phyloP scores from a whole-genome alignment of 2,797 vertebrate genomes.

The Phrynocephalus vlangalii region DNA sequence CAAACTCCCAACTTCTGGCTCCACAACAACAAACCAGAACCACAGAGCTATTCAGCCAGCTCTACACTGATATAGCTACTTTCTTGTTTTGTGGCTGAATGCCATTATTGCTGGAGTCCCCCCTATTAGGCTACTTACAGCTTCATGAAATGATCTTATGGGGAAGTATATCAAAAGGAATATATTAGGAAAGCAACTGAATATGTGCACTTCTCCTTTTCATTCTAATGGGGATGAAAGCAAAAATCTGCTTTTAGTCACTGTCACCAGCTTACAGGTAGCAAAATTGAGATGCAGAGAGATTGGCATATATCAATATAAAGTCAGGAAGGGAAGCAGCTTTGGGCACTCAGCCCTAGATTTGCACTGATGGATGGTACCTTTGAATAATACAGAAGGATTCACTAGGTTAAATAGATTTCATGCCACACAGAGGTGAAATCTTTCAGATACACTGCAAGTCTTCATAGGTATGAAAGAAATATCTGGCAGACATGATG shows the following conservation, averaged over 20 bases:
- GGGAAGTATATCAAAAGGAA: not conserved
- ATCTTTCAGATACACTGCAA: not conserved
- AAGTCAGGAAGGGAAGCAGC: not conserved
- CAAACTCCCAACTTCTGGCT: too few species aligned
- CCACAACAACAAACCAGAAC: too few species aligned
- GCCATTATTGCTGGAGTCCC: not conserved
- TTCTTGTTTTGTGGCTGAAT: not conserved
- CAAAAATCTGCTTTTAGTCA: not conserved
- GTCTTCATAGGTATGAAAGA: accelerated
- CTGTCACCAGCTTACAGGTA: not conserved
- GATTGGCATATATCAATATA: constrained; percentile 24
- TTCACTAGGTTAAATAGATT: not conserved
- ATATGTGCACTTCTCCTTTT: constrained; percentile 2
- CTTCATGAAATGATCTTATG: not conserved
- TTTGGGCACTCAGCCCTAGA: not conserved
- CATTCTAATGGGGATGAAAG: accelerated
- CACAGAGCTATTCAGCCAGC: too few species aligned
- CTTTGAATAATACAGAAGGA: not conserved
- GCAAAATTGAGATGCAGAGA: not conserved
- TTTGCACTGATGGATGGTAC: constrained; percentile 12
- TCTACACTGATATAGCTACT: too few species aligned
- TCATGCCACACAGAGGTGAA: not conserved
- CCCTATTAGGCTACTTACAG: not conserved
- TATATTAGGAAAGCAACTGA: not conserved
- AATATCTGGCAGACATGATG: not conserved